Evolutionary conservation across 2,888 invertebrate genomes (phyloP).

Genomic region (Acleris holmiana): DNA sequence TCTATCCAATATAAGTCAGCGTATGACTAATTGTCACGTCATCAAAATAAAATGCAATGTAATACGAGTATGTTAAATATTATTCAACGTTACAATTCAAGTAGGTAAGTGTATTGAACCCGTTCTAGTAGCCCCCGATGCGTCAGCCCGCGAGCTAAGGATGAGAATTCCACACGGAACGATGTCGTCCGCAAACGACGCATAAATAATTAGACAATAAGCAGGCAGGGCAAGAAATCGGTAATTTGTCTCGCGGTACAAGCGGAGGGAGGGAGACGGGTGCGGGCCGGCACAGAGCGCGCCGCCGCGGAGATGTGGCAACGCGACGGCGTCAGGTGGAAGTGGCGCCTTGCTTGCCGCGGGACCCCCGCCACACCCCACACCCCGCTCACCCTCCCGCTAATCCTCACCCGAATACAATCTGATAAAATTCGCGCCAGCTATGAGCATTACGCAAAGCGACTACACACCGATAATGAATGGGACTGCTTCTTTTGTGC

Average conservation of each 20-base stretch:
- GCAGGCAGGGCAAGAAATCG: slow-evolving; percentile 81
- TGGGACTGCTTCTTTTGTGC: slow-evolving; percentile 65
- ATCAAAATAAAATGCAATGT: slow-evolving; percentile 25
- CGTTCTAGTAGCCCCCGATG: slow-evolving; percentile 68
- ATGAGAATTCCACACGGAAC: slow-evolving; percentile 72
- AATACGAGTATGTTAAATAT: slow-evolving; percentile 17
- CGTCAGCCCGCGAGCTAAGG: slow-evolving; percentile 63
- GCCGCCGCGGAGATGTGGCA: slow-evolving; percentile 77
- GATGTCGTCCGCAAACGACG: slow-evolving; percentile 73
- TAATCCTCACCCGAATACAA: slow-evolving; percentile 81
- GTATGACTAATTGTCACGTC: slow-evolving; percentile 12
- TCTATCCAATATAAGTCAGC: background rate
- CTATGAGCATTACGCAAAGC: slow-evolving; percentile 83
- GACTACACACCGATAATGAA: slow-evolving; percentile 79
- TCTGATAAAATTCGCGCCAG: slow-evolving; percentile 84
- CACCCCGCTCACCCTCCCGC: slow-evolving; percentile 61
- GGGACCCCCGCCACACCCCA: slow-evolving; percentile 51
- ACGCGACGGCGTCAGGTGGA: slow-evolving; percentile 85
- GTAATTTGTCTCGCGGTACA: slow-evolving; percentile 81
- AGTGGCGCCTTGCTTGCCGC: slow-evolving; percentile 64
- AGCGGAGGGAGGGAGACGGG: slow-evolving; percentile 75
- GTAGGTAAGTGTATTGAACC: slow-evolving; percentile 75
- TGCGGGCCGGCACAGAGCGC: slow-evolving; percentile 70
- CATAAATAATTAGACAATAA: slow-evolving; percentile 84
- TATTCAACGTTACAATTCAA: slow-evolving; percentile 30